Conservation (phyloP, 1,140 invertebrate species). For the Drosophila kepulauana region DNA sequence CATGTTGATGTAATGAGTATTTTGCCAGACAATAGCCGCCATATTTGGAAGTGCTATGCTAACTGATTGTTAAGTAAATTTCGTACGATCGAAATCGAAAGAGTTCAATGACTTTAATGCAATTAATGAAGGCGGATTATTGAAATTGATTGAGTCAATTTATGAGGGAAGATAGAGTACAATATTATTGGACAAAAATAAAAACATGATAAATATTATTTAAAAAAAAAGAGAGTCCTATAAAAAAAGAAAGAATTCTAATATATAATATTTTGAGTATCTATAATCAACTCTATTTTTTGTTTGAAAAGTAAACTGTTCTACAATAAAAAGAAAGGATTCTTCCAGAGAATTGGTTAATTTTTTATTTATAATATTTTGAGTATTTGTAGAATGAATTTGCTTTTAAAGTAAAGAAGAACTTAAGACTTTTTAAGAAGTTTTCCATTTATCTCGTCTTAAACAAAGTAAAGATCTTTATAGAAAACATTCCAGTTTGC, state of each 20-base stretch:
- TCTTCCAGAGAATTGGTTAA: too few relatives aligned
- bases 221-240: too few relatives aligned
- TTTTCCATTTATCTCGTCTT: too few relatives aligned
- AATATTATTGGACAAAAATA: neutral
- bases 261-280: too few relatives aligned
- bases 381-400: too few relatives aligned
- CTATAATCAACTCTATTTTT: too few relatives aligned
- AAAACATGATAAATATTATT: neutral
- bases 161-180: neutral
- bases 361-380: too few relatives aligned
- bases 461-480: neutral
- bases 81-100: neutral
- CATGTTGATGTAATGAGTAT: neutral
- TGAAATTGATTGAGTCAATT: constrained; percentile 5
- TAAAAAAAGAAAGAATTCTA: too few relatives aligned
- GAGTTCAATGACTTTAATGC: constrained; percentile 27
- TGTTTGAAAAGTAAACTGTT: too few relatives aligned
- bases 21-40: constrained; percentile 14
- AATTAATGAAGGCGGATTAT: constrained; percentile 2
- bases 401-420: too few relatives aligned
- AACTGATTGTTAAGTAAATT: constrained; percentile 28
- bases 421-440: too few relatives aligned
- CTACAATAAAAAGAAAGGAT: too few relatives aligned
- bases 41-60: constrained; percentile 16
- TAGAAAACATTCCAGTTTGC: neutral